Evolutionary conservation across 1,140 invertebrate genomes (phyloP).

Genomic region (Drosophila bocqueti): DNA sequence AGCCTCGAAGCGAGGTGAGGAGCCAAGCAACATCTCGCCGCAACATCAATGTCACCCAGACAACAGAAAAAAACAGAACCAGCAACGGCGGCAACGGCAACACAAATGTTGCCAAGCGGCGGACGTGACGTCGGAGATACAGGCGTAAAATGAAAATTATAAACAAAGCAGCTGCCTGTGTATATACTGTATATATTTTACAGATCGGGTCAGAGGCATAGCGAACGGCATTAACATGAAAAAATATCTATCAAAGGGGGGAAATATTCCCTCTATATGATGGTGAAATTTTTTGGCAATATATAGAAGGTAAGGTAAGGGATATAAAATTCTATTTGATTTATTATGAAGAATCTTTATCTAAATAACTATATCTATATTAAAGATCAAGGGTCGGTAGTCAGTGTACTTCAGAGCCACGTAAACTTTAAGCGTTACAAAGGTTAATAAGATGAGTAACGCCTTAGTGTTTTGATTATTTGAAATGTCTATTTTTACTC

Average conservation of each 20-base stretch:
- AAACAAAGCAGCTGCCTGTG: constrained; percentile 34
- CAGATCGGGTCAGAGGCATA: constrained; percentile 20
- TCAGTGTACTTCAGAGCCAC: background rate
- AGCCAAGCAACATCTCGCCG: constrained; percentile 18
- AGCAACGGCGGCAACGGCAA: background rate
- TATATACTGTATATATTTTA: constrained; percentile 18
- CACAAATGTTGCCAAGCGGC: constrained; percentile 43
- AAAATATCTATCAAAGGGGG: background rate
- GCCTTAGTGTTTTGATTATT: background rate
- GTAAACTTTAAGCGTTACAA: background rate
- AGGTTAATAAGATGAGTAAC: background rate
- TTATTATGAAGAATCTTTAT: background rate
- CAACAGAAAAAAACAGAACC: background rate
- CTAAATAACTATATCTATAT: too few species aligned
- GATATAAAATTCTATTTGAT: background rate
- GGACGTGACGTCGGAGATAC: constrained; percentile 39
- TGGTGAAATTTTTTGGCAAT: background rate
- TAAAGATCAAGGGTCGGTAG: background rate
- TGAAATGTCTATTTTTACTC: too few species aligned
- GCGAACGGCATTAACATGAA: constrained; percentile 11
- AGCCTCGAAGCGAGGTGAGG: constrained; percentile 11
- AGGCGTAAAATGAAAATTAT: constrained; percentile 32
- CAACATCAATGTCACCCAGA: constrained; percentile 14
- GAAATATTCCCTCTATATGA: background rate
- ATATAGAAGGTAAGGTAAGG: background rate